These are phyloP conservation scores for Alectoris magna DNA, from an alignment of 2,797 vertebrate genomes.

Conservation along the genomic window DNA sequence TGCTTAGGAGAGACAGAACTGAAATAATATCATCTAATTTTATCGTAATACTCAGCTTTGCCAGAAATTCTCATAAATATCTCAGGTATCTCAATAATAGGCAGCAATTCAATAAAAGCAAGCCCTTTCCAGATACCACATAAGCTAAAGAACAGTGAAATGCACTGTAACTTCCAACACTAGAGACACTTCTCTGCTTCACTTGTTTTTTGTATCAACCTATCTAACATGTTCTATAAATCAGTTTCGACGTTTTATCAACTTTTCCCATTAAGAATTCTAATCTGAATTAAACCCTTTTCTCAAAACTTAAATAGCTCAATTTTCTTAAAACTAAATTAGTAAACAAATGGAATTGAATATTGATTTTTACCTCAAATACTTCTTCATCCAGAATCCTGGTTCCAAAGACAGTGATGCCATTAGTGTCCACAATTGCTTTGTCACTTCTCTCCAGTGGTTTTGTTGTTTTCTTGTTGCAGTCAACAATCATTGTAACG, in stretches of 20 bases:
- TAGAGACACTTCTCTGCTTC: background rate
- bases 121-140: slow-evolving; percentile 11
- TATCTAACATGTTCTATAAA: background rate
- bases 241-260: background rate
- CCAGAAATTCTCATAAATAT: background rate
- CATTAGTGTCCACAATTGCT: slow-evolving; percentile 86
- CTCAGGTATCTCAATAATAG: background rate
- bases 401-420: slow-evolving; percentile 94
- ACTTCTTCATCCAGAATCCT: slow-evolving; percentile 93
- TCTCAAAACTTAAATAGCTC: background rate
- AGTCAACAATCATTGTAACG: slow-evolving; percentile 95
- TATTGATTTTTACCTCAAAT: slow-evolving; percentile 88
- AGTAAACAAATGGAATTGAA: no score
- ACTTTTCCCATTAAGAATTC: background rate
- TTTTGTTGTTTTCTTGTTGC: slow-evolving; percentile 92
- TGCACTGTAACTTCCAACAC: background rate
- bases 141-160: background rate
- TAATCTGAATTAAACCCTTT: background rate
- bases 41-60: background rate
- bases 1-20: background rate
- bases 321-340: background rate
- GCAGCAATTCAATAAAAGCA: slow-evolving; percentile 25
- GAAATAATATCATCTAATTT: background rate
- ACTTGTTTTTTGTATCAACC: background rate
- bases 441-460: slow-evolving; percentile 89